Evolutionary conservation across 2,113 vertebrate species (phyloP).

Genomic region (Symphodus melops): DNA sequence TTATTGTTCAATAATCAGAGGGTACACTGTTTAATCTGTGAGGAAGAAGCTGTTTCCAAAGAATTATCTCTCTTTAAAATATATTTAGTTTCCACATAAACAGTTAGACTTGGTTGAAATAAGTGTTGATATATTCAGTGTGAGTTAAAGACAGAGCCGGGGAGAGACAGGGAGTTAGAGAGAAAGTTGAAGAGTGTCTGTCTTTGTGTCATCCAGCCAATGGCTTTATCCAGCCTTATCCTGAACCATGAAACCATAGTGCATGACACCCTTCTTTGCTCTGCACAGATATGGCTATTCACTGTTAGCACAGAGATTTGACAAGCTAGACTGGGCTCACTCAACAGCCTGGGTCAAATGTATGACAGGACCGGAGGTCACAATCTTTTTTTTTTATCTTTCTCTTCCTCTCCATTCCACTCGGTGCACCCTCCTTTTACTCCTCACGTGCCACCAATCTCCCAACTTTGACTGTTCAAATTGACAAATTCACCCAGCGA

Average conservation of each 20-base stretch:
- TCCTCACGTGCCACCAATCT: constrained; percentile 65
- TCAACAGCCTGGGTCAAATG: constrained; percentile 94
- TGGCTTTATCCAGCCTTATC: constrained; percentile 88
- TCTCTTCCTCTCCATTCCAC: constrained; percentile 65
- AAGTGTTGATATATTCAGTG: constrained; percentile 26
- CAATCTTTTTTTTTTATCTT: constrained; percentile 75
- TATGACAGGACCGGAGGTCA: constrained; percentile 86
- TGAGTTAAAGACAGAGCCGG: constrained; percentile 23
- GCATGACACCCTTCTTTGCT: constrained; percentile 91
- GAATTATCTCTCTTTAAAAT: neutral
- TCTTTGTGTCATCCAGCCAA: constrained; percentile 81
- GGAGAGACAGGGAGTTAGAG: constrained; percentile 54
- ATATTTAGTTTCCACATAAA: constrained; percentile 46
- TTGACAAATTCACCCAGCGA: constrained; percentile 78
- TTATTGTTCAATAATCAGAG: constrained; percentile 93
- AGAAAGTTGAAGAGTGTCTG: constrained; percentile 79
- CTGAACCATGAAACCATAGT: constrained; percentile 92
- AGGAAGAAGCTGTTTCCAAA: constrained; percentile 45
- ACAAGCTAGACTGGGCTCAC: constrained; percentile 95
- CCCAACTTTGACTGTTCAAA: constrained; percentile 77
- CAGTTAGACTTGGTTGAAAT: constrained; percentile 22
- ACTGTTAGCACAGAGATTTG: constrained; percentile 92
- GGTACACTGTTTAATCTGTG: constrained; percentile 76
- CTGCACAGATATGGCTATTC: constrained; percentile 93
- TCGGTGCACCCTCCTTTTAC: constrained; percentile 55